Evolutionary conservation across 2,797 vertebrate genomes (phyloP).

Genomic region (Scolopax bukidnonensis): DNA sequence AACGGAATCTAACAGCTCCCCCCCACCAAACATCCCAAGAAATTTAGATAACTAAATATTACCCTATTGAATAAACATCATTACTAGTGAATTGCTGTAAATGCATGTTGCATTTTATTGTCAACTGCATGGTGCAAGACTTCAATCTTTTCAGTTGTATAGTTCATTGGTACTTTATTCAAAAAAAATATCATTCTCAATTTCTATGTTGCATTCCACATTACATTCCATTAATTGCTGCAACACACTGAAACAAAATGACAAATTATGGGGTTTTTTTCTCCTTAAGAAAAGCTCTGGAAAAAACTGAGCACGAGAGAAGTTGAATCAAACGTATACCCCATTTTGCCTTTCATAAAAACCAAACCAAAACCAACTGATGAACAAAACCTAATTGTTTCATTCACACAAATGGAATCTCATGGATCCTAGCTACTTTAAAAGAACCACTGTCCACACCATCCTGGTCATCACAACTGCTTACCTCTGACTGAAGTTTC

Average conservation of each 20-base stretch:
- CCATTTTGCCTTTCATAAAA: neutral
- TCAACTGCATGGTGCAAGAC: neutral
- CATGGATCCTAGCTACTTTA: neutral
- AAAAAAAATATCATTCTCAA: neutral
- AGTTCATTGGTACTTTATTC: neutral
- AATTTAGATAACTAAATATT: neutral
- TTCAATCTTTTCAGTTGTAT: neutral
- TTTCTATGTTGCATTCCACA: neutral
- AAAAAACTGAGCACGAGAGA: neutral
- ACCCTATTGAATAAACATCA: neutral
- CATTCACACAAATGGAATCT: rapidly evolving
- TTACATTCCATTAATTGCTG: neutral
- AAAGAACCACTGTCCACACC: neutral
- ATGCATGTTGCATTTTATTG: neutral
- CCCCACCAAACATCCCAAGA: neutral
- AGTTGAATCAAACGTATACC: neutral
- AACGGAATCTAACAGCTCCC: neutral
- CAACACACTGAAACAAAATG: neutral
- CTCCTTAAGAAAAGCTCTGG: neutral
- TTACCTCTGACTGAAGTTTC: conserved; percentile 89
- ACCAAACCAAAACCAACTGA: neutral
- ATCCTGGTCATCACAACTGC: neutral
- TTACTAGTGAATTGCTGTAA: neutral
- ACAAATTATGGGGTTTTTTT: neutral
- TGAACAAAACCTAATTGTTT: neutral